phyloP scores from a whole-genome alignment of 2,797 vertebrate genomes.

The Zenarchopterus dispar region DNA sequence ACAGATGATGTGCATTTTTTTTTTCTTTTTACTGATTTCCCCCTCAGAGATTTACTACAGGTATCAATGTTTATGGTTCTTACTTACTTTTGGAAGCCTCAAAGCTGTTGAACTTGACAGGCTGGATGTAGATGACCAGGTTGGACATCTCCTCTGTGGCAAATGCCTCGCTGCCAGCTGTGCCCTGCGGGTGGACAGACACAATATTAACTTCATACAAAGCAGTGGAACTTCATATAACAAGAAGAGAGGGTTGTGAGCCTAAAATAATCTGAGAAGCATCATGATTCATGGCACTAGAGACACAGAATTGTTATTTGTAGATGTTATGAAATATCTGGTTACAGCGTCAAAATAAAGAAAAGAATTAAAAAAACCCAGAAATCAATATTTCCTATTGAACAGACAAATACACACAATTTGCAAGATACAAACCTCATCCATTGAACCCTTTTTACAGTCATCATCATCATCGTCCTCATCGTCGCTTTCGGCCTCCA shows the following conservation, averaged over 20 bases:
- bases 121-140: slow-evolving; percentile 97
- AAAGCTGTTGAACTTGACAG: slow-evolving; percentile 96
- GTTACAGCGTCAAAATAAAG: not conserved
- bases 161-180: slow-evolving; percentile 94
- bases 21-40: too few relatives aligned
- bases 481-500: slow-evolving; percentile 94
- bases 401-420: not conserved
- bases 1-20: too few relatives aligned
- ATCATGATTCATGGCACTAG: not conserved
- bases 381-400: too few relatives aligned
- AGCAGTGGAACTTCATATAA: not conserved
- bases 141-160: slow-evolving; percentile 99
- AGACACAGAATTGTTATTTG: not conserved
- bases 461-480: slow-evolving; percentile 95
- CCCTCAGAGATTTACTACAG: too few relatives aligned
- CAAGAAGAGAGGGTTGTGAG: not conserved
- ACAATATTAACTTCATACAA: slow-evolving; percentile 3
- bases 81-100: slow-evolving; percentile 92
- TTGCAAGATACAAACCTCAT: slow-evolving; percentile 85
- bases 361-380: too few relatives aligned
- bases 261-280: not conserved
- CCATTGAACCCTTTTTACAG: slow-evolving; percentile 96
- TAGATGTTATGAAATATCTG: slow-evolving; percentile 22
- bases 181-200: slow-evolving; percentile 82
- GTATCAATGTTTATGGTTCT: not conserved